Base-by-base conservation (phyloP, 2,113 vertebrate species). In the Oreochromis tanganicae region DNA sequence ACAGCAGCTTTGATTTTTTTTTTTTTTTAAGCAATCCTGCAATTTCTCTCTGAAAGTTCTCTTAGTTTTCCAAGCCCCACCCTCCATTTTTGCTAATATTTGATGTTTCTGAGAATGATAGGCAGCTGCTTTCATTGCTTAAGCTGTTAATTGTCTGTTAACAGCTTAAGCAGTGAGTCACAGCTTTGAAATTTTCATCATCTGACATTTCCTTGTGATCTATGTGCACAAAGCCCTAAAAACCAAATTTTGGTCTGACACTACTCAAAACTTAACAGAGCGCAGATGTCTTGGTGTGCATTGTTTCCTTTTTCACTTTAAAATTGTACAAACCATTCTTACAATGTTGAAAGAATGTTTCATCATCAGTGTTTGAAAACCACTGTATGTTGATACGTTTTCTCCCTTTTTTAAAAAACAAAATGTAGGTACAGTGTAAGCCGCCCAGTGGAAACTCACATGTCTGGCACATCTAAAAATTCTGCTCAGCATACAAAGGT, bases 401-500 rank as follows among this genome's bases (percentile, higher is more conserved):
- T 21, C 14, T 84, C 57, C 56, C 19, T 66, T 38, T 66, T 61
- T 7, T 0, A 3, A 9, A 59, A 36, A 36, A 3, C 9, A n/a
- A 66, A 66, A 66, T n/a, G 34, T 59, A 99, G 98, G 98, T 99
- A 99, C 95, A 99, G 98, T 1, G 86, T 97, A 34, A 98, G 96
- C 85, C 97, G 97, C 3, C 97, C 98, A 1, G 97, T 98, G 57
- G 98, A 99, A 93, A 99, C 98, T 5, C 98, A 98, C 43, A 95
- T 97, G 94, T 97, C 98, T 1, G 97, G 96, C 83, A 93, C 97
- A 59, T 96, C 97, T 80, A 98, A 98, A 92, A 97, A 84, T 68
- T 94, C 94, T 43, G 93, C 97, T 57, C 96, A 97, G 80, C 96
- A 91, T 78, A 93, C 96, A 0, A 98, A 99, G 98, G 99, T 99